These are phyloP conservation scores for Drosophila rellima DNA, from an alignment of 2,888 invertebrate genomes.

Conservation along the genomic window DNA sequence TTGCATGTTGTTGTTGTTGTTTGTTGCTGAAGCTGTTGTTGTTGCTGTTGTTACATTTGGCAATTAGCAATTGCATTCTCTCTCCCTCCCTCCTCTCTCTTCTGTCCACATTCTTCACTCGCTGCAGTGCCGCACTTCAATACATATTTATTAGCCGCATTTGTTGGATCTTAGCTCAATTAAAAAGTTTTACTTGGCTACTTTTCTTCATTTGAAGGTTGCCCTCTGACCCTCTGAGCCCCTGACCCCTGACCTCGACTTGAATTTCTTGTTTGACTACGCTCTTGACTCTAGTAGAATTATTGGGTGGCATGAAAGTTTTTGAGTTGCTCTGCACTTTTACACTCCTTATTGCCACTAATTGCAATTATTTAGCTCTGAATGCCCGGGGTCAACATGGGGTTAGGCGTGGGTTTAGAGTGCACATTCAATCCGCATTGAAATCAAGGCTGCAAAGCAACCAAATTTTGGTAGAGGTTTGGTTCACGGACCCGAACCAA, in stretches of 20 bases:
- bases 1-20: conserved; percentile 10
- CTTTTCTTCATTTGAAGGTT: conserved; percentile 74
- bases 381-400: conserved; percentile 16
- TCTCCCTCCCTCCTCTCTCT: conserved; percentile 20
- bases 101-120: neutral
- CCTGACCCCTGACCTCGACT: conserved; percentile 2
- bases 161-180: conserved; percentile 82
- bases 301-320: conserved; percentile 33
- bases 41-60: conserved; percentile 70
- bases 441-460: neutral
- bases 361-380: conserved; percentile 71
- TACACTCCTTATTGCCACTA: conserved; percentile 53
- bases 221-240: conserved; percentile 28
- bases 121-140: conserved; percentile 59
- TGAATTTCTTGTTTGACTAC: conserved; percentile 41
- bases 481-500: too few species aligned
- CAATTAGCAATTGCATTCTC: conserved; percentile 74
- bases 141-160: conserved; percentile 82
- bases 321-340: conserved; percentile 47
- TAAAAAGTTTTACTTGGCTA: conserved; percentile 79
- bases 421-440: neutral
- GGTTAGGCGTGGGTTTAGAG: neutral
- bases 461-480: too few species aligned
- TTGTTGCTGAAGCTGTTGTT: conserved; percentile 21
- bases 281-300: conserved; percentile 18